Evolutionary conservation across 2,113 vertebrate genomes (phyloP), one percentile per base, ranked within the genome.

Genomic region (Rhineura floridana): DNA sequence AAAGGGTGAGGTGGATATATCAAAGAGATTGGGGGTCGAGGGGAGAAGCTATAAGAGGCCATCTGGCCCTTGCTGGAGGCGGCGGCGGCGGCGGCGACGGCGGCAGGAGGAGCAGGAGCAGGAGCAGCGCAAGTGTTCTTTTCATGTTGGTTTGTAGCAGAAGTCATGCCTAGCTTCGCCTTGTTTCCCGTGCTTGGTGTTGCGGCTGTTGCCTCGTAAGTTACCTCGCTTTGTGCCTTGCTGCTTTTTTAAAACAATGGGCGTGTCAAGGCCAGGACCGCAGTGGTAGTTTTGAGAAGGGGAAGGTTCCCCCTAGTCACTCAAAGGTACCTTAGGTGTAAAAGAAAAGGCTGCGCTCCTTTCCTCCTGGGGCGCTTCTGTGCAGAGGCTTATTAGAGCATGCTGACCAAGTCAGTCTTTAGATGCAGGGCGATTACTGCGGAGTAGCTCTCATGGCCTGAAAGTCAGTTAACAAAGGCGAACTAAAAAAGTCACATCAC

Each of bases 151-250:
- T 11, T 15, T 48, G 11, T 28, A 15, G 39, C n/a, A 25, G n/a
- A 8, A 13, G 63, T 17, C 28, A 42, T 11, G 12, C 46, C 44
- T n/a, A 0, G 11, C 25, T 44, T 75, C 11, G 3, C 36, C 12
- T n/a, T 30, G 17, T 4, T 36, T 39, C 55, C 42, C 19, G 86
- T 23, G 21, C 6, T 73, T 21, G 52, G 7, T 55, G n/a, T 3
- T 70, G 67, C 75, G 67, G 21, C 55, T 63, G 21, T 48, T 36
- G 30, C 52, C 80, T 82, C 28, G 87, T 88, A 83, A 88, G 80
- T 88, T 50, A 13, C 55, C 77, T 80, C 36, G 48, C 36, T 36
- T 80, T 12, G 25, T 42, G 13, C 36, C 17, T 36, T 9, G 46
- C 15, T 69, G 33, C 28, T 30, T 25, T 25, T n/a, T 46, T 67